A percentile compares a stretch with the other conserved stretches of the same genome.
phyloP scores from a whole-genome alignment of 1,140 invertebrate species.

The Amyelois transitella region DNA sequence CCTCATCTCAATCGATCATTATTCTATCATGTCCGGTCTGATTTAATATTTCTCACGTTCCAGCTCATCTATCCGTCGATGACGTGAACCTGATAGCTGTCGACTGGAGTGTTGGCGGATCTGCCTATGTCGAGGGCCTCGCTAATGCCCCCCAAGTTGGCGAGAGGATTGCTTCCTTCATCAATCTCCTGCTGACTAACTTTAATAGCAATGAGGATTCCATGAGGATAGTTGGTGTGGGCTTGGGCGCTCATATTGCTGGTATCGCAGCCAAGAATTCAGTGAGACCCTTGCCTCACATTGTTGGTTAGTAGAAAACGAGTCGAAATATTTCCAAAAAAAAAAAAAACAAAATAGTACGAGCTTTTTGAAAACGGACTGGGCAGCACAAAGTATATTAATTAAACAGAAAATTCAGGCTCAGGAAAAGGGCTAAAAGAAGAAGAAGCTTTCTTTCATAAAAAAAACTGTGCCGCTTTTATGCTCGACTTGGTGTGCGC shows the following conservation, averaged over 20 bases:
- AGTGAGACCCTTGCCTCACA: conserved; percentile 33
- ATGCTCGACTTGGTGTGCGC: no score
- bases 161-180: conserved; percentile 35
- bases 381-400: no score
- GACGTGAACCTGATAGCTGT: conserved; percentile 54
- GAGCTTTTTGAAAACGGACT: no score
- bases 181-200: conserved; percentile 38
- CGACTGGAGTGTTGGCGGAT: conserved; percentile 45
- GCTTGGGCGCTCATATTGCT: conserved; percentile 52
- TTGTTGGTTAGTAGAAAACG: conserved; percentile 45
- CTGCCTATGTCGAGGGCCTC: conserved; percentile 36
- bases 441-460: no score
- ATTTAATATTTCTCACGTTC: neutral
- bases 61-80: conserved; percentile 18
- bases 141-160: conserved; percentile 43
- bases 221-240: conserved; percentile 49
- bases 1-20: no score
- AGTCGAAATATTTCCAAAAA: no score
- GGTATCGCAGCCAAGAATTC: conserved; percentile 45
- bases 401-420: no score
- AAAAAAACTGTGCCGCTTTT: no score
- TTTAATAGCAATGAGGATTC: conserved; percentile 33
- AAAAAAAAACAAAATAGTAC: no score
- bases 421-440: no score
- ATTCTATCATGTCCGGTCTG: no score